Evolutionary conservation across 1,140 invertebrate genomes (phyloP), one percentile per base, ranked within the genome.

Genomic region (Cherax quadricarinatus): DNA sequence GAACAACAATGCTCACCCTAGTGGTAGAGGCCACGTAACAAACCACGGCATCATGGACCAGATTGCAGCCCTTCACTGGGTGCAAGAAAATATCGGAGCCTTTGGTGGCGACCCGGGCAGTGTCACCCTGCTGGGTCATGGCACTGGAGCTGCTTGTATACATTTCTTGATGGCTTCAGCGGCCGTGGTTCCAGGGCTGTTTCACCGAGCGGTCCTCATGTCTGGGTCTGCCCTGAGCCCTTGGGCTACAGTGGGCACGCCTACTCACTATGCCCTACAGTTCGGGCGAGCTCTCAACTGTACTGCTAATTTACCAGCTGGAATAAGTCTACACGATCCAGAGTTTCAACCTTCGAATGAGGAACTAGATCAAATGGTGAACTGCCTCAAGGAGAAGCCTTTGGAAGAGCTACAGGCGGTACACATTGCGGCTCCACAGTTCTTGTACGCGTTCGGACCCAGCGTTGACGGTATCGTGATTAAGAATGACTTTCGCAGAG

Each of bases 41-140:
- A 98, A 99, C 96, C 98, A 98, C 94, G 98, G 98, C 0, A 95
- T 99, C 12, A 95, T 98, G n/a, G 98, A 99, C 95, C 97, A 98
- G 95, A 96, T 98, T 92, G 98, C 98, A 0, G 98, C 97, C 0
- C 95, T 98, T 18, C 96, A 98, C 92, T 99, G 98, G 98, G 96
- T 99, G 53, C 97, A 97, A 88, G 95, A 96, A 91, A 96, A 96
- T 94, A 95, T 96, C n/a, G 94, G 84, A 6, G 94, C 94, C 88
- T 96, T 96, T 93, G 95, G 95, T 78, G 96, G 96, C 9, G 95
- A 99, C 95, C 96, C 97, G 0, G 93, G 95, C n/a, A 96, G 96
- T 0, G 97, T 99, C 4, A 99, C 99, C 0, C 94, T 99, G 18
- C 97, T 99, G 95, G 98, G 98, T 0, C 98, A 99, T 94, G 98